phyloP scores from a whole-genome alignment of 1,140 invertebrate species.

The Sinella curviseta region DNA sequence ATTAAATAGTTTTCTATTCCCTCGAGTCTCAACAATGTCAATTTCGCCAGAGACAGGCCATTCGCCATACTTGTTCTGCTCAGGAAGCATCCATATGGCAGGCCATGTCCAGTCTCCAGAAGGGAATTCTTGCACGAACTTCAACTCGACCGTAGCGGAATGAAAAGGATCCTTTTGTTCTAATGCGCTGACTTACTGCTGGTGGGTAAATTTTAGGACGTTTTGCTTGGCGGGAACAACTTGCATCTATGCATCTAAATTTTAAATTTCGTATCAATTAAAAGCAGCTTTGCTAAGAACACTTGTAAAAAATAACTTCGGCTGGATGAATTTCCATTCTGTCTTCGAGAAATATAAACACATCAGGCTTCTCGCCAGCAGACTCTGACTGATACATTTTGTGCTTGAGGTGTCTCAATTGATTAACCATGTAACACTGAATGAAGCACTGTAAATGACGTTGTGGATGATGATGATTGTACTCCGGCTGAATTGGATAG shows the following conservation, averaged over 20 bases:
- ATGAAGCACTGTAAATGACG: too few relatives aligned
- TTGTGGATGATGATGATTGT: too few relatives aligned
- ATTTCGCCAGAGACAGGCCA: constrained; percentile 54
- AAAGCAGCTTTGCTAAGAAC: too few relatives aligned
- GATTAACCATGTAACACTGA: too few relatives aligned
- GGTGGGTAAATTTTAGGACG: constrained; percentile 32
- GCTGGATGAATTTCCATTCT: too few relatives aligned
- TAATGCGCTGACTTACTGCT: constrained; percentile 19
- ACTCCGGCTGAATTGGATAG: too few relatives aligned
- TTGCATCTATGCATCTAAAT: constrained; percentile 41
- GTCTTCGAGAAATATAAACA: too few relatives aligned
- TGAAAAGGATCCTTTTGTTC: constrained; percentile 35
- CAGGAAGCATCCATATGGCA: constrained; percentile 51
- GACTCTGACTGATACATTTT: too few relatives aligned
- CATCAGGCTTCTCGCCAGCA: too few relatives aligned
- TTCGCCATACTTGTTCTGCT: constrained; percentile 44
- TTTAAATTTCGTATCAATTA: too few relatives aligned
- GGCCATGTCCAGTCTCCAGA: constrained; percentile 43
- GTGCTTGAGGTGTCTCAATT: too few relatives aligned
- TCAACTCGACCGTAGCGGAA: constrained; percentile 39
- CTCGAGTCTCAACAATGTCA: constrained; percentile 52
- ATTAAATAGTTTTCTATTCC: constrained; percentile 43
- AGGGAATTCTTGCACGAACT: constrained; percentile 34
- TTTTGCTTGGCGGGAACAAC: constrained; percentile 24
- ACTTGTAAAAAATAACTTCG: too few relatives aligned